Evolutionary conservation across 2,888 invertebrate genomes (phyloP), one percentile per base, ranked within the genome.

Genomic region (Arctia plantaginis): DNA sequence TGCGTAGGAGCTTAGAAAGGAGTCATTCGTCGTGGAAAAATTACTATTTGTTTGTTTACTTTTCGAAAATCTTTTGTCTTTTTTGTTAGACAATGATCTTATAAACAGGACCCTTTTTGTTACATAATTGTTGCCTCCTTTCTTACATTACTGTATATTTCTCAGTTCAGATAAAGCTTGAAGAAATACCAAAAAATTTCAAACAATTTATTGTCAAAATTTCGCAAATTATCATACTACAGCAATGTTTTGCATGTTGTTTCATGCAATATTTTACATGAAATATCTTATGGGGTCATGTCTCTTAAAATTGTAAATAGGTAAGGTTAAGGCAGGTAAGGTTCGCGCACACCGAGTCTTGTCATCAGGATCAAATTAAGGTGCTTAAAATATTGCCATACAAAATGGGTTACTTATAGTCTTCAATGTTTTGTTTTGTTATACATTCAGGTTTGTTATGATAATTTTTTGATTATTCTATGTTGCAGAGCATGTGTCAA

Each of bases 401-500:
- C 59, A 59, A 30, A 18, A 30, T 30, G 0, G 23, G 1, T 55
- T 8, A 18, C 15, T 15, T 27, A 7, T 30, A 30, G 18, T 62
- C 62, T 30, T 3, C 18, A 18, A 62, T 20, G 30, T 62, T 62
- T 62, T 0, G 4, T 30, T 18, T n/a, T n/a, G 3, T 55, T 51
- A 51, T 51, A 51, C 51, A 4, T 30, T 30, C 27, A 30, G 27
- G 18, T 62, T 18, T 30, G 62, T 30, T 30, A 6, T 18, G 18
- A 20, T 27, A 41, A 55, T n/a, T n/a, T 59, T 55, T 20, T 39
- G 10, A 55, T 55, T 39, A n/a, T 69, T 55, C 47, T 66, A 67
- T 75, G 59, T 64, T 73, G 66, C 71, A 73, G 81, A 73, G 72
- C 81, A 30, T 81, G 79, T 64, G 68, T 47, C 74, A 74, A 76